phyloP scores from a whole-genome alignment of 2,888 invertebrate genomes.

The Entomobrya multifasciata region DNA sequence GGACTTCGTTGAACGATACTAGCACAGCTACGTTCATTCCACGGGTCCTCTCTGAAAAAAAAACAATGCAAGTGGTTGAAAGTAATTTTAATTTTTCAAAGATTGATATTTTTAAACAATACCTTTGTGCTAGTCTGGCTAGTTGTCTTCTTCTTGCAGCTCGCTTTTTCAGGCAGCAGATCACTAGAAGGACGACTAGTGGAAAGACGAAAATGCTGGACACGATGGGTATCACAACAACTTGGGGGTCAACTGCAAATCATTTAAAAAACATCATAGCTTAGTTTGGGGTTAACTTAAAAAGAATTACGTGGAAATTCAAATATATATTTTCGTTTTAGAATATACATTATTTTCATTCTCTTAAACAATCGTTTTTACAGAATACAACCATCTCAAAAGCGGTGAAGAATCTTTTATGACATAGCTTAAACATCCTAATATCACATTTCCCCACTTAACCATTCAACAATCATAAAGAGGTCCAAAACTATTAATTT shows the following conservation, averaged over 20 bases:
- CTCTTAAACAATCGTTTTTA: too few relatives aligned
- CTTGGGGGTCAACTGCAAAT: conserved; percentile 65
- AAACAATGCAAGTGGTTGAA: not conserved
- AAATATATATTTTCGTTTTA: too few relatives aligned
- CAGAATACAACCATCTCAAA: too few relatives aligned
- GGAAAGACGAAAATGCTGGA: conserved; percentile 94
- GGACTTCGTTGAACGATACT: conserved; percentile 74
- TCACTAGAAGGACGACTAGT: conserved; percentile 90
- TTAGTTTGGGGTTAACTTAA: too few relatives aligned
- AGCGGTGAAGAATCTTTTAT: too few relatives aligned
- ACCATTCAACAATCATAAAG: too few relatives aligned
- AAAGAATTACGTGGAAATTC: too few relatives aligned
- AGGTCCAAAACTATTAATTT: too few relatives aligned
- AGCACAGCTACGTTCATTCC: conserved; percentile 75
- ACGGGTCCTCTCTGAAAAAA: conserved; percentile 70
- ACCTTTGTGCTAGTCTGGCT: conserved; percentile 86
- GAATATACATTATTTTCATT: too few relatives aligned
- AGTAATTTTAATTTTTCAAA: not conserved
- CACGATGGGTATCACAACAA: conserved; percentile 80
- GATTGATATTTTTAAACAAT: not conserved
- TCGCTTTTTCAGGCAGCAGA: conserved; percentile 91
- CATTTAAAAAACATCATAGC: not conserved
- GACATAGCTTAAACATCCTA: too few relatives aligned
- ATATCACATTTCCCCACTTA: too few relatives aligned
- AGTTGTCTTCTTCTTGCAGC: conserved; percentile 92